A percentile compares a stretch with the other conserved stretches of the same genome.
Evolutionary conservation across 2,888 invertebrate genomes (phyloP).

Genomic region (Amphipyra berbera): DNA sequence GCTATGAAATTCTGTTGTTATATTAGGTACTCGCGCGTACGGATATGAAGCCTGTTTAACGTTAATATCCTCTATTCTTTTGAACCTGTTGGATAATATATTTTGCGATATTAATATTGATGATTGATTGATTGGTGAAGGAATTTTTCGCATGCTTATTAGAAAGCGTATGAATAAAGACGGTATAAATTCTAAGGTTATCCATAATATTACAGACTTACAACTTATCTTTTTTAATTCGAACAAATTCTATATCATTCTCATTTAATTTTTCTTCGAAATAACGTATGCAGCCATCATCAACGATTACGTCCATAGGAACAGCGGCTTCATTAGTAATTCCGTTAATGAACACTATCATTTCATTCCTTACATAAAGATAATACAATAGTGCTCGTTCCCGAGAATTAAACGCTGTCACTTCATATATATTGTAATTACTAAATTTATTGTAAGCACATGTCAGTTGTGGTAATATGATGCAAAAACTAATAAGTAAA

Average conservation of each 20-base stretch:
- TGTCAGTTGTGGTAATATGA: constrained; percentile 16
- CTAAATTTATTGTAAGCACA: constrained; percentile 9
- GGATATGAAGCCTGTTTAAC: neutral
- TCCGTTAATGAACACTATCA: constrained; percentile 74
- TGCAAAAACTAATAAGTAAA: constrained; percentile 15
- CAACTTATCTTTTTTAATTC: constrained; percentile 54
- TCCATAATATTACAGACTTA: constrained; percentile 49
- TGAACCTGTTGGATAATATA: constrained; percentile 19
- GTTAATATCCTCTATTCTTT: neutral
- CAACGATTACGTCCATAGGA: constrained; percentile 75
- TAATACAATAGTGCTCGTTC: constrained; percentile 74
- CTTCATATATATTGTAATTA: constrained; percentile 71
- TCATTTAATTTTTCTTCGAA: constrained; percentile 70
- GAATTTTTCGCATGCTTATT: neutral
- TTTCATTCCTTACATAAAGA: constrained; percentile 61
- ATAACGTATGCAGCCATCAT: constrained; percentile 48
- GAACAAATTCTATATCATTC: constrained; percentile 71
- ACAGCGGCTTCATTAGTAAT: constrained; percentile 80
- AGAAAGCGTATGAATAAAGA: neutral
- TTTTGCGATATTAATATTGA: neutral
- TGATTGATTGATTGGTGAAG: no score
- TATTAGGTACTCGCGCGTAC: constrained; percentile 11
- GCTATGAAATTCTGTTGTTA: constrained; percentile 58
- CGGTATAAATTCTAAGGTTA: neutral
- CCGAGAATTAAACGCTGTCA: constrained; percentile 75